Evolutionary conservation across 1,140 invertebrate genomes (phyloP), one percentile per base, ranked within the genome.

Genomic region (Caenorhabditis inopinata): DNA sequence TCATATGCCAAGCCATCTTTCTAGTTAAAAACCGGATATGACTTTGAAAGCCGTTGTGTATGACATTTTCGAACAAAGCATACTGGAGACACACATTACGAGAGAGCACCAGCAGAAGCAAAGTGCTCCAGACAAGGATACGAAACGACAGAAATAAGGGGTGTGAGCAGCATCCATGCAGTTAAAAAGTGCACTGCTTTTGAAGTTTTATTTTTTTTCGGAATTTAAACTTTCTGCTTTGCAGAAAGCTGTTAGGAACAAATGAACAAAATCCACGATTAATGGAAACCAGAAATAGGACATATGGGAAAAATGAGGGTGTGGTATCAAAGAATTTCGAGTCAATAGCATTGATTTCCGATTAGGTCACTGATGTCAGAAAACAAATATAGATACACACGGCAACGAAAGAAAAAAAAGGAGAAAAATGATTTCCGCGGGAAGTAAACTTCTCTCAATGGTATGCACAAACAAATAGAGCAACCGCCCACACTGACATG

Each of bases 351-450:
- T 68, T 68, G 58, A 68, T 68, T 68, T 38, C 58, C 58, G 32
- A 68, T 68, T 68, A 68, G 58, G 58, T 68, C 58, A 68, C 32
- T 68, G 58, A 68, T 68, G 58, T 68, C 58, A 68, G 58, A 68
- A 68, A 68, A 68, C 58, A 68, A 68, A 68, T 21, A 68, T 68
- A 11, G 3, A 38, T 21, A 38, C 16, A 68, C 58, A 38, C 32
- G 58, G 58, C 58, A 68, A 68, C 38, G 14, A 32, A 7, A 21
- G 48, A 23, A n/a, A 51, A 58, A 16, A 58, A 32, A 68, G 32
- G 7, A 42, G 21, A 62, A 62, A 62, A 21, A 62, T 68, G 58
- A 68, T 38, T 68, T 68, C 58, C 58, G 58, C 58, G 32, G 32
- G 58, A 68, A 68, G 58, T 68, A 68, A 68, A 68, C 58, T 68